Evolutionary conservation across 2,113 vertebrate genomes (phyloP), one percentile per base, ranked within the genome.

Genomic region (Pluvialis apricaria): DNA sequence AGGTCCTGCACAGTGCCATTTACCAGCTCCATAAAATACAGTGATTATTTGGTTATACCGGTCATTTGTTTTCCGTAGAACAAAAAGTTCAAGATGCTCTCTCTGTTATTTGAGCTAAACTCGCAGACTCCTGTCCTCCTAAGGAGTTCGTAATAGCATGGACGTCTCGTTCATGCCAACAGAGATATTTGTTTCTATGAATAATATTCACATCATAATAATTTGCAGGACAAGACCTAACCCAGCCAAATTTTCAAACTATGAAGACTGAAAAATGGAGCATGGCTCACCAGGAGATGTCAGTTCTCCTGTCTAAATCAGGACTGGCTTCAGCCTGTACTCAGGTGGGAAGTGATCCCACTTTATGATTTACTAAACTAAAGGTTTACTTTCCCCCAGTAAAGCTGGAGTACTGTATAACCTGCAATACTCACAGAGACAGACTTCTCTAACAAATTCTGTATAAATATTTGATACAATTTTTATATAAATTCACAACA

Each of bases 31-130:
- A 3, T 7, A 19, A 42, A 13, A 32, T 6, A 11, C 10, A 20
- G 5, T 3, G 0, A 9, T 20, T 18, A 4, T 15, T 58, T 34
- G 19, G 10, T 65, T 21, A 17, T 4, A 17, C 7, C 1, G 2
- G 13, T 5, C 51, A 3, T 5, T 21, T 42, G 6, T 38, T 54
- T 36, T 26, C 58, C 47, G 5, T 2, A 11, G 24, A 40, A 47
- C 21, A 51, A 42, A 25, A 44, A 12, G 45, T 26, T 47, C 65
- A 26, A 19, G 34, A 26, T 38, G 32, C 1, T 1, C 44, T 32
- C 36, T 22, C 19, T 20, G 45, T 3, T 21, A 20, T 28, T 31
- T 13, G n/a, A 44, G 38, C 20, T 24, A 49, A 40, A 26, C 72
- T 29, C 20, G 57, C 64, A 42, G 49, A 3, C 44, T n/a, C 52